phyloP scores from a whole-genome alignment of 2,888 invertebrate species.

The Latheticus oryzae region DNA sequence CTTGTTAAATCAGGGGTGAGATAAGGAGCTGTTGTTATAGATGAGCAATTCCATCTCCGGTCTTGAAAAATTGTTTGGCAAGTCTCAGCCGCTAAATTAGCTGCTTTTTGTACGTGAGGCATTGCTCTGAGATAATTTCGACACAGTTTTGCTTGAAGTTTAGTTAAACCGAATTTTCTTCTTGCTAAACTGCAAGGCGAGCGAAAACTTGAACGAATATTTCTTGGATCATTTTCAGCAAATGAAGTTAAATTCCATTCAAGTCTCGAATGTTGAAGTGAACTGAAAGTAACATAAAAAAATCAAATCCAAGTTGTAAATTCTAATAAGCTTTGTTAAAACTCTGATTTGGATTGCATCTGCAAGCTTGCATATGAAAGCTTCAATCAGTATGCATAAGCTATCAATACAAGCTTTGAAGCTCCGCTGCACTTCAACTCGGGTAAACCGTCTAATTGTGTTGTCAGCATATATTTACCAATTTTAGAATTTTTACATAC shows the following conservation, averaged over 20 bases:
- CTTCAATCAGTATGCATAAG: no score
- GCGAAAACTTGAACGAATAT: slow-evolving; percentile 59
- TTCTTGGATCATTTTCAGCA: slow-evolving; percentile 57
- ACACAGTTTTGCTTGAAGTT: slow-evolving; percentile 74
- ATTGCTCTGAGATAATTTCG: slow-evolving; percentile 76
- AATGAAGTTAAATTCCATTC: slow-evolving; percentile 59
- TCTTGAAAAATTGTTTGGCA: slow-evolving; percentile 79
- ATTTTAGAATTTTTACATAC: no score
- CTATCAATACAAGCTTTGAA: no score
- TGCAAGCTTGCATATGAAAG: no score
- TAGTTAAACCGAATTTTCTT: slow-evolving; percentile 67
- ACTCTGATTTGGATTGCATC: no score
- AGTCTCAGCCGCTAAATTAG: slow-evolving; percentile 74
- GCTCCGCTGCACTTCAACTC: no score
- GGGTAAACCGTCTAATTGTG: no score
- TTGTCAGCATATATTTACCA: no score
- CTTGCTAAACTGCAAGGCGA: slow-evolving; percentile 62
- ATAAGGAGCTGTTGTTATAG: slow-evolving; percentile 77
- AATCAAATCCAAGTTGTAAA: no score
- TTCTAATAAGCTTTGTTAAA: no score
- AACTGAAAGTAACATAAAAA: no score
- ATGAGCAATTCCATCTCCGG: slow-evolving; percentile 87
- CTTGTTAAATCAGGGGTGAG: slow-evolving; percentile 81
- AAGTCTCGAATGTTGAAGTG: slow-evolving; percentile 62
- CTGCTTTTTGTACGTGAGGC: slow-evolving; percentile 81